phyloP scores from a whole-genome alignment of 92 coral and sea anemone genomes.

The Umimayanthus kanabou region DNA sequence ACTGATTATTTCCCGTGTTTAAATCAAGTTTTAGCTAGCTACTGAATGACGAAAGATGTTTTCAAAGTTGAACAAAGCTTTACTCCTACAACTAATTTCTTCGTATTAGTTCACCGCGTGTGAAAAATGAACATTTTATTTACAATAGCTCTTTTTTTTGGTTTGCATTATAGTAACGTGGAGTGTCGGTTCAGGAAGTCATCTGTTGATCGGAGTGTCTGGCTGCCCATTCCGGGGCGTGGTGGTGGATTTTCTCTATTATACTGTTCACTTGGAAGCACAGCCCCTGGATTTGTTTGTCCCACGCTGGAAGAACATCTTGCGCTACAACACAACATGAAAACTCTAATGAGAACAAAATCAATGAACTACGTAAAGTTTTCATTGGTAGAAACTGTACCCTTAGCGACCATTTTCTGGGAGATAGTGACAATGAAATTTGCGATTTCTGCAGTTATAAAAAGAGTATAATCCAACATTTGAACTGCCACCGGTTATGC shows the following conservation, averaged over 20 bases:
- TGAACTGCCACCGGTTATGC: too few relatives aligned
- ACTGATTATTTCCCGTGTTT: too few relatives aligned
- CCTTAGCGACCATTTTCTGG: too few relatives aligned
- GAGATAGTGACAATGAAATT: too few relatives aligned
- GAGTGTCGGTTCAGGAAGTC: slow-evolving; percentile 52
- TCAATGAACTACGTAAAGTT: background rate
- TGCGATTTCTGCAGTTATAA: too few relatives aligned
- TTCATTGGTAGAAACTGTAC: too few relatives aligned
- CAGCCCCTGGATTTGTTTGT: slow-evolving; percentile 94
- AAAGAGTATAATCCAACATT: too few relatives aligned
- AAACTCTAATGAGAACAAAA: background rate
- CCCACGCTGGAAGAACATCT: slow-evolving; percentile 99
- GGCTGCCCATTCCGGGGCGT: slow-evolving; percentile 89
- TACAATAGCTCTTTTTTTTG: background rate
- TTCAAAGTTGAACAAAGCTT: too few relatives aligned
- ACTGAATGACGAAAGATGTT: too few relatives aligned
- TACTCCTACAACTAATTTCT: background rate
- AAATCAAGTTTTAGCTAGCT: too few relatives aligned
- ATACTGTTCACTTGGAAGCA: slow-evolving; percentile 95
- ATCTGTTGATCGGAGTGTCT: slow-evolving; percentile 85
- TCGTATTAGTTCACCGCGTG: background rate
- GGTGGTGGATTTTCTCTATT: slow-evolving; percentile 86
- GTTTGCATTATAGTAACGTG: too few relatives aligned
- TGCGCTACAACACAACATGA: slow-evolving; percentile 66
- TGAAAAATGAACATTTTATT: background rate